Conservation (phyloP, 2,797 vertebrate genomes). For the Pogonophryne albipinna region DNA sequence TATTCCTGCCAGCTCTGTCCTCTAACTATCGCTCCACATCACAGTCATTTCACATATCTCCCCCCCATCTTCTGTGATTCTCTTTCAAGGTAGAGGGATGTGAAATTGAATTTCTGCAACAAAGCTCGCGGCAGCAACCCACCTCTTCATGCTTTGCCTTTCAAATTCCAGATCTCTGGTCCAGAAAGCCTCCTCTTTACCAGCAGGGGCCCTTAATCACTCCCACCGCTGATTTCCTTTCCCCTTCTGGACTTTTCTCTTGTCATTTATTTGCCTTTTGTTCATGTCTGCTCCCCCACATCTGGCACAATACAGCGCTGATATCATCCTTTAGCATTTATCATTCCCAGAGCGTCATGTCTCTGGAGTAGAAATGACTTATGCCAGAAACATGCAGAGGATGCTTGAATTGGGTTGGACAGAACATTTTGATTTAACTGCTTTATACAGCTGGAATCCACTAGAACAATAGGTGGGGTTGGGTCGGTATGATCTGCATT, state of each 20-base stretch:
- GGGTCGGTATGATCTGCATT: constrained; percentile 35
- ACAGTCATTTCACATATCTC: constrained; percentile 44
- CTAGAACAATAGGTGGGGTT: constrained; percentile 49
- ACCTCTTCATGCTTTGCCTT: constrained; percentile 45
- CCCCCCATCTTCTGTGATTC: constrained; percentile 38
- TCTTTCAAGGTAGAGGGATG: constrained; percentile 29
- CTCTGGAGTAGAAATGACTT: constrained; percentile 25
- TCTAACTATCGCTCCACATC: constrained; percentile 32
- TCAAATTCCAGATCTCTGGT: constrained; percentile 54
- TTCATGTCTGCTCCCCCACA: constrained; percentile 41
- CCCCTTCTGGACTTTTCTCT: constrained; percentile 16
- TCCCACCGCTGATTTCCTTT: constrained; percentile 26
- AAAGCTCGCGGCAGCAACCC: constrained; percentile 54
- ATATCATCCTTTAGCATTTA: constrained; percentile 42
- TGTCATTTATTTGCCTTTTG: constrained; percentile 41
- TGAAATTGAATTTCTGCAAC: constrained; percentile 66
- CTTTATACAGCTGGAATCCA: constrained; percentile 58
- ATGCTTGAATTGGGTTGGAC: constrained; percentile 42
- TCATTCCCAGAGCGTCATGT: constrained; percentile 34
- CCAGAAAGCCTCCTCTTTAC: constrained; percentile 32
- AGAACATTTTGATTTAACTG: constrained; percentile 31
- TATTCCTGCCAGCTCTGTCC: constrained; percentile 44
- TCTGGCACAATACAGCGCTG: constrained; percentile 45
- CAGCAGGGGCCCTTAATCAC: constrained; percentile 47
- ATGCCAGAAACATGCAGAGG: constrained; percentile 19